Conservation (phyloP, 1,140 invertebrate species). For the Drosophila pectinifera region DNA sequence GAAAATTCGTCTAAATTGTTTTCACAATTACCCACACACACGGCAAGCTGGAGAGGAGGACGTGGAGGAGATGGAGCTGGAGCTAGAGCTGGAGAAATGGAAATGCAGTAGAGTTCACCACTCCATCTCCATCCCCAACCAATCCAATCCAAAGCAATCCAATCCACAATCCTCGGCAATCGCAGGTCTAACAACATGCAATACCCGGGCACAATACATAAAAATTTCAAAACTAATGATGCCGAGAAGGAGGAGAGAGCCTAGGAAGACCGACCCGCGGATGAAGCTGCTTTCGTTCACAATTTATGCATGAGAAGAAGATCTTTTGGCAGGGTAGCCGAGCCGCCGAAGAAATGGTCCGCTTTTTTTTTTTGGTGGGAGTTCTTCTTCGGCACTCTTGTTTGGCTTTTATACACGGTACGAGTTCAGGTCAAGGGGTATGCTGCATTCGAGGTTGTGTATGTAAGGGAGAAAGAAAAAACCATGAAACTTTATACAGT, state of each 20-base stretch:
- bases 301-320: slow-evolving; percentile 81
- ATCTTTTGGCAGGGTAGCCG: slow-evolving; percentile 53
- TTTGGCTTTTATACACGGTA: slow-evolving; percentile 7
- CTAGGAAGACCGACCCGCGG: slow-evolving; percentile 18
- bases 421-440: slow-evolving; percentile 11
- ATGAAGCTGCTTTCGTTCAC: slow-evolving; percentile 58
- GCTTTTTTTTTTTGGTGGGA: slow-evolving; percentile 48
- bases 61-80: slow-evolving; percentile 2
- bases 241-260: slow-evolving; percentile 16
- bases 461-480: background rate
- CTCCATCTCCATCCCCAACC: slow-evolving; percentile 9
- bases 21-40: slow-evolving; percentile 73
- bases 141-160: slow-evolving; percentile 38
- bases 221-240: slow-evolving; percentile 79
- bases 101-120: slow-evolving; percentile 28
- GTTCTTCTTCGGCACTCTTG: slow-evolving; percentile 37
- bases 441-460: background rate
- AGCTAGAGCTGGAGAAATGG: slow-evolving; percentile 5
- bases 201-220: slow-evolving; percentile 54
- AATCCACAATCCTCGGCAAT: slow-evolving; percentile 58
- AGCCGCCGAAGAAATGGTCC: slow-evolving; percentile 70
- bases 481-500: background rate
- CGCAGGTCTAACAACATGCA: slow-evolving; percentile 51
- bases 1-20: slow-evolving; percentile 82
- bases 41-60: slow-evolving; percentile 24